Base-by-base conservation (phyloP, 2,888 invertebrate species). In the Caradrina clavipalpis region DNA sequence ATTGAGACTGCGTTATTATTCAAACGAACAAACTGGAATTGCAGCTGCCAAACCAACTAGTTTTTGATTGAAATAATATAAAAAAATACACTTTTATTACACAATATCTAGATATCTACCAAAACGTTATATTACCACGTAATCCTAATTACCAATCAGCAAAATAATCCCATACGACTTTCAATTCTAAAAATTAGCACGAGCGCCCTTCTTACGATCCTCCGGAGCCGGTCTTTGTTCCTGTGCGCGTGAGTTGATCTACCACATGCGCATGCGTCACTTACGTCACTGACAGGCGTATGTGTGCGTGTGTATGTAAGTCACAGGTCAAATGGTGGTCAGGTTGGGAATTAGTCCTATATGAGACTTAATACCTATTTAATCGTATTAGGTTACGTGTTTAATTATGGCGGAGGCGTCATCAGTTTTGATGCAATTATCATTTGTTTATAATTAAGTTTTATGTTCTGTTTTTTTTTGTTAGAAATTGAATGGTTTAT, bases 311-410 rank as follows among this genome's bases (percentile, higher is more conserved):
- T 85, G 84, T 85, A 81, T 65, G 85, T 76, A 76, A 80, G 84
- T 79, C 87, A 82, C 84, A 84, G 89, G 89, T 89, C 89, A 89
- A 85, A 80, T 81, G 78, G 79, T 86, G 84, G 82, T 85, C 86
- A 80, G 80, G 81, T 83, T 84, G 64, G 55, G 54, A 76, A 82
- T 83, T 66, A 78, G 65, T 74, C 42, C 56, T 51, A 45, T 57
- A 65, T 56, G 65, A 68, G 80, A 42, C 62, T 63, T 58, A 50
- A 47, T 55, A 45, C 45, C 45, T 45, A 70, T 60, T 31, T 75
- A 71, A 73, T 71, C n/a, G 60, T 73, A 78, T 73, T 73, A 71
- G 15, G 64, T 82, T 70, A 59, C 55, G 17, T 21, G 45, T 19
- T 31, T 71, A 62, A 78, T 78, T 69, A 71, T 21, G n/a, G n/a